Evolutionary conservation across 23 tunicate species (phyloP), one percentile per base, ranked within the genome.

Genomic region (Corella eumyota): DNA sequence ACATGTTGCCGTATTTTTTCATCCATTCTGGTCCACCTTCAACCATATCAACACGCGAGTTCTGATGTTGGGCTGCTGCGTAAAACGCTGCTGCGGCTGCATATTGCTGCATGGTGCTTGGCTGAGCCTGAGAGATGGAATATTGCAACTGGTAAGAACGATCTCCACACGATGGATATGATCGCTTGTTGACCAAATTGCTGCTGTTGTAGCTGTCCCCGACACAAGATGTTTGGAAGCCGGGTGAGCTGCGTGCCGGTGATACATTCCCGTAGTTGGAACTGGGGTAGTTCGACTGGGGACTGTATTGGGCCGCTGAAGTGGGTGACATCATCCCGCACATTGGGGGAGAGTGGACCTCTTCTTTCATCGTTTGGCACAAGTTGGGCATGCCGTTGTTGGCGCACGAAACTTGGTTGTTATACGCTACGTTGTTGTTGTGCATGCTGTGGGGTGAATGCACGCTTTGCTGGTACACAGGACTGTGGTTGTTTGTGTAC

Each of bases 131-230:
- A 0, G 95, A 67, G 48, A 88, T 88, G 77, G 96, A 79, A 62
- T 88, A 88, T 53, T 88, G 96, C 47, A 88, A 75, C 21, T 88
- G 96, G 76, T 88, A 88, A 45, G 78, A 69, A 48, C 76, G 76
- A 37, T 85, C 94, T n/a, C n/a, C n/a, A n/a, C n/a, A n/a, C n/a
- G n/a, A n/a, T n/a, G n/a, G n/a, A n/a, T n/a, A n/a, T n/a, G 56
- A 56, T 7, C 15, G 64, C 38, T 32, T 50, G 45, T 20, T 56
- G 45, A 5, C 36, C 5, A 38, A 21, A 60, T 68, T 19, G 32
- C 30, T 71, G 53, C 17, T 71, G 77, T 13, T 25, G 34, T 7
- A 56, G 56, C 0, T 68, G 58, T 30, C 36, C n/a, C 29, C 64
- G 22, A 27, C 68, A 7, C 54, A 36, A 13, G 30, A 32, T 51